Conservation (phyloP, 2,888 invertebrate species). For the Drosophila melanosoma region DNA sequence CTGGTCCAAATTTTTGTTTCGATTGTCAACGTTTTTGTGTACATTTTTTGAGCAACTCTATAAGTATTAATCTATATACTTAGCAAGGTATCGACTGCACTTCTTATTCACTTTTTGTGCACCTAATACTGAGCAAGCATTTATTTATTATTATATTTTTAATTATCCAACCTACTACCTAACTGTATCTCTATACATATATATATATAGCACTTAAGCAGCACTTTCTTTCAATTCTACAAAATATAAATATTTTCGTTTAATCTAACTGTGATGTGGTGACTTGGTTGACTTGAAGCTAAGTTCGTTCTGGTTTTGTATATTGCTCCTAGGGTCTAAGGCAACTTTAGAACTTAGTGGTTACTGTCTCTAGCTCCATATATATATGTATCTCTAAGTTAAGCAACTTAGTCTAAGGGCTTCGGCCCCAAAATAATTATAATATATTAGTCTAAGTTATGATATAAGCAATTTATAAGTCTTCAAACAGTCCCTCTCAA, state of each 20-base stretch:
- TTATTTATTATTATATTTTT: conserved; percentile 18
- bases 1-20: conserved; percentile 14
- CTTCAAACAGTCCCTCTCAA: conserved; percentile 19
- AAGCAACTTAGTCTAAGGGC: conserved; percentile 63
- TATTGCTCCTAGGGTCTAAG: conserved; percentile 63
- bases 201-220: conserved; percentile 63
- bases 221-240: conserved; percentile 57
- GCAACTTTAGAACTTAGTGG: conserved; percentile 58
- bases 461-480: conserved; percentile 29
- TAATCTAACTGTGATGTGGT: conserved; percentile 82
- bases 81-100: conserved; percentile 77
- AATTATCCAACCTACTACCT: conserved; percentile 40
- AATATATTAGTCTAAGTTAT: conserved; percentile 43
- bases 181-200: conserved; percentile 29
- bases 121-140: conserved; percentile 72
- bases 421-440: neutral
- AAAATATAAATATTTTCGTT: conserved; percentile 39
- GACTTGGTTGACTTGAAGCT: conserved; percentile 68
- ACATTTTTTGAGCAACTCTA: conserved; percentile 53
- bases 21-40: conserved; percentile 55
- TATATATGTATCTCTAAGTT: conserved; percentile 44
- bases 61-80: conserved; percentile 64
- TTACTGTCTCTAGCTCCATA: conserved; percentile 53
- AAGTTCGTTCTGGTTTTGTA: conserved; percentile 73
- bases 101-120: conserved; percentile 63